Base-by-base conservation (phyloP, 2,797 vertebrate species). In the Adrianichthys oophorus region DNA sequence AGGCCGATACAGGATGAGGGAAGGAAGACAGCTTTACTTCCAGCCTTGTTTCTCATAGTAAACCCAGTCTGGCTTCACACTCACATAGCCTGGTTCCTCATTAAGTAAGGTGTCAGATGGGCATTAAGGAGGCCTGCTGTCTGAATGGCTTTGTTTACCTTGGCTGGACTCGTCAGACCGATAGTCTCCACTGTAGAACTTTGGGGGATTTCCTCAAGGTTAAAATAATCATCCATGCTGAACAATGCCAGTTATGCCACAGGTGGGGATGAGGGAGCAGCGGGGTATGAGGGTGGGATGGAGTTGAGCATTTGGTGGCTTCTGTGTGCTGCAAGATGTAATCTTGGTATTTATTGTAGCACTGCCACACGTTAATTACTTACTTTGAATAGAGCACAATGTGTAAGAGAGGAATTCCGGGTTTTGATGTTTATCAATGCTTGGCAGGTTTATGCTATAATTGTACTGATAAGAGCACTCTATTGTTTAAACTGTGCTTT, bases 61-160 rank as follows among this genome's bases (percentile, higher is more conserved):
- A 48, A 69, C 53, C 53, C 56, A 37, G 14, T 68, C 24, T 56
- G 56, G 56, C 51, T 50, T 61, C 1, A 46, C 44, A n/a, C 57
- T 56, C 19, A 66, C 77, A 65, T 32, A 44, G 47, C 46, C 58
- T n/a, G 62, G 44, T 58, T 62, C 43, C 56, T 56, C 57, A 49
- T 80, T 29, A 71, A 54, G 37, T 12, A 65, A 82, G 72, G 80
- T 84, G 76, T 78, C 72, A 72, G 40, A 50, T 48, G 50, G 67
- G 54, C 62, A 74, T 13, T 21, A 56, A 23, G 68, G 55, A 10
- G 49, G 68, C 68, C 47, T 60, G 76, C 66, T 70, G 66, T 71
- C 80, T 79, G 77, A 83, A 89, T 87, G 76, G 72, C 63, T 14
- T 52, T 85, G 85, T 90, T 92, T 90, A 78, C 78, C 78, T 90